A percentile compares a stretch with the other conserved stretches of the same genome.
Conservation (phyloP, 1,140 invertebrate species). For the Hyphantria cunea region DNA sequence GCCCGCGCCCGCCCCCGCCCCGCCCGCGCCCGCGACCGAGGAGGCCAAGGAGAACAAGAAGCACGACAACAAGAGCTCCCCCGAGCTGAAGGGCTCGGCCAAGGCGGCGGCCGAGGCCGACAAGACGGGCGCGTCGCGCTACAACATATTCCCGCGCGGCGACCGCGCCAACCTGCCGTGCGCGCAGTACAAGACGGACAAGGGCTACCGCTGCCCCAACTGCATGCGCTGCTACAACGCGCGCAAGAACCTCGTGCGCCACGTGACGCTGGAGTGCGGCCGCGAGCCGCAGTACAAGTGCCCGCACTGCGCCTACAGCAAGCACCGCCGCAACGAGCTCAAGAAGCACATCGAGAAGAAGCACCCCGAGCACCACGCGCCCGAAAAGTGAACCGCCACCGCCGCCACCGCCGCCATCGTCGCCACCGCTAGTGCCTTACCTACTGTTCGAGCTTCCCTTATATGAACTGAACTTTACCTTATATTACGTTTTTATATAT, state of each 20-base stretch:
- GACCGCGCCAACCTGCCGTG: slow-evolving; percentile 53
- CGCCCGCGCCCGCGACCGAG: slow-evolving; percentile 27
- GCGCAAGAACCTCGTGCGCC: slow-evolving; percentile 84
- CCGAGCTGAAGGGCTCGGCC: not conserved
- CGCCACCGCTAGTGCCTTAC: slow-evolving; percentile 32
- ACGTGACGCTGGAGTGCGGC: slow-evolving; percentile 86
- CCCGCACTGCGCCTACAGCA: slow-evolving; percentile 82
- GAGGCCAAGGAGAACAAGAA: slow-evolving; percentile 61
- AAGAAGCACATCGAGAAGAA: slow-evolving; percentile 82
- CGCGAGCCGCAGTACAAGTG: slow-evolving; percentile 86
- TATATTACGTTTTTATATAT: slow-evolving; percentile 68
- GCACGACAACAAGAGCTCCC: slow-evolving; percentile 15
- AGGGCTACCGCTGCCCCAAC: slow-evolving; percentile 76
- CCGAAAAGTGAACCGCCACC: slow-evolving; percentile 21
- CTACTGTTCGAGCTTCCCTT: slow-evolving; percentile 63
- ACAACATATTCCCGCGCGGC: slow-evolving; percentile 55
- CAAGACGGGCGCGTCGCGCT: slow-evolving; percentile 33
- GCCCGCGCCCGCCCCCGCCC: slow-evolving; percentile 11
- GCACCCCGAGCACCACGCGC: slow-evolving; percentile 59
- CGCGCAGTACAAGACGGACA: slow-evolving; percentile 74
- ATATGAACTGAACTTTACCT: slow-evolving; percentile 36
- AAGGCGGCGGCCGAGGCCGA: slow-evolving; percentile 19
- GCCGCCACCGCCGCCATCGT: slow-evolving; percentile 23
- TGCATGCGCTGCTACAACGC: slow-evolving; percentile 83
- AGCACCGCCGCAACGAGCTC: slow-evolving; percentile 81